phyloP scores from a whole-genome alignment of 2,888 invertebrate species.

The Uropetala carovei region DNA sequence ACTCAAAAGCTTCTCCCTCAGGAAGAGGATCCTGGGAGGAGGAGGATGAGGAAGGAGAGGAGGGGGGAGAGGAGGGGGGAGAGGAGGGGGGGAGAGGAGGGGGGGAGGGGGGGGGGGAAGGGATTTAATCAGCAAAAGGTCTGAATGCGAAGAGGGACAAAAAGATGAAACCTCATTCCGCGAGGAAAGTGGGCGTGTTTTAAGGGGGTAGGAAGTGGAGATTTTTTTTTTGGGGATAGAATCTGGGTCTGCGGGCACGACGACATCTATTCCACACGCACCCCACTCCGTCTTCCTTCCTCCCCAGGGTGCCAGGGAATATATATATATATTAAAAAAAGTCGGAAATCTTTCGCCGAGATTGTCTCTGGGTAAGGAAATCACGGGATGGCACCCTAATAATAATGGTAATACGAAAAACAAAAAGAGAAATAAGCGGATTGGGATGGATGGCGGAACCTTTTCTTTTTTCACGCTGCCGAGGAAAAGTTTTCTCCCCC shows the following conservation, averaged over 20 bases:
- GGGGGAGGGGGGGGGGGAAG: not conserved
- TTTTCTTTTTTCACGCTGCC: not conserved
- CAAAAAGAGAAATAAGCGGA: not conserved
- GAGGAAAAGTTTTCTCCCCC: no score
- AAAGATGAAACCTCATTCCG: conserved; percentile 20
- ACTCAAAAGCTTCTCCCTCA: no score
- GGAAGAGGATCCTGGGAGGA: no score
- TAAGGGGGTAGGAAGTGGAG: no score
- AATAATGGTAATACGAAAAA: not conserved
- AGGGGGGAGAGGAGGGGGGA: not conserved
- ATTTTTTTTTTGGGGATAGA: no score
- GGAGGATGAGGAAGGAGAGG: no score
- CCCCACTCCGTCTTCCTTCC: not conserved
- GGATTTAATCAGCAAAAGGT: conserved; percentile 35
- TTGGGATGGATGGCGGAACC: not conserved
- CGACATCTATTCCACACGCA: no score
- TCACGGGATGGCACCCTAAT: not conserved
- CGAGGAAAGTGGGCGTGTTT: no score
- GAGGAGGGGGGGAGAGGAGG: no score
- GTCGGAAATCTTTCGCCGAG: not conserved
- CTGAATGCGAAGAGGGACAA: not conserved
- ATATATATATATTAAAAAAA: no score
- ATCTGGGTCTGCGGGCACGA: no score
- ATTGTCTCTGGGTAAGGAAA: not conserved
- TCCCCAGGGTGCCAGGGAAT: not conserved